A percentile compares a stretch with the other conserved stretches of the same genome.
Evolutionary conservation across 2,888 invertebrate species (phyloP).

Genomic region (Oxyteleia sp.): DNA sequence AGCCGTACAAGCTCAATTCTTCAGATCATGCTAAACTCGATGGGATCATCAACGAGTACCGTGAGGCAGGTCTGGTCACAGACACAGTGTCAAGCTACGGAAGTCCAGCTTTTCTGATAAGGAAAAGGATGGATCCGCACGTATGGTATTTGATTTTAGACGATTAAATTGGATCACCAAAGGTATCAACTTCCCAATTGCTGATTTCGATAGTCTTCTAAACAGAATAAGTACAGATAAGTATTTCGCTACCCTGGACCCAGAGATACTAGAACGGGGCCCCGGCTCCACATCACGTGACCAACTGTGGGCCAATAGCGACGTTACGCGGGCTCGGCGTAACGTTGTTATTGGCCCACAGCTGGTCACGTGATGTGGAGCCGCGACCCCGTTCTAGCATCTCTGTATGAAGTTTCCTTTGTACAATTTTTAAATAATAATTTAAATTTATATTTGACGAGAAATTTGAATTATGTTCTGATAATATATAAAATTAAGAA

Average conservation of each 20-base stretch:
- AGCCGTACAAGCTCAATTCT: background rate
- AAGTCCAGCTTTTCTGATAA: slow-evolving; percentile 44
- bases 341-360: too few species aligned
- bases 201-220: slow-evolving; percentile 43
- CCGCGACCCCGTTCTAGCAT: too few species aligned
- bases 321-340: too few species aligned
- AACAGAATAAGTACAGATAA: slow-evolving; percentile 4
- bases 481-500: too few species aligned
- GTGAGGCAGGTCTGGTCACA: slow-evolving; percentile 28
- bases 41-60: slow-evolving; percentile 32
- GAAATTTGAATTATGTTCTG: too few species aligned
- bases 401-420: too few species aligned
- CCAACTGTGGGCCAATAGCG: too few species aligned
- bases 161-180: slow-evolving; percentile 34
- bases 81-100: slow-evolving; percentile 38
- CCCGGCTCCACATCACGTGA: too few species aligned
- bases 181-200: slow-evolving; percentile 12
- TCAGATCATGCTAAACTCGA: slow-evolving; percentile 1
- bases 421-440: too few species aligned
- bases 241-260: background rate
- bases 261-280: too few species aligned
- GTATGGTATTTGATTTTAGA: slow-evolving; percentile 43
- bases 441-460: too few species aligned
- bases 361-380: too few species aligned
- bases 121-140: slow-evolving; percentile 26